Conservation (phyloP, 2,113 vertebrate species). For the Hiodon tergisus region DNA sequence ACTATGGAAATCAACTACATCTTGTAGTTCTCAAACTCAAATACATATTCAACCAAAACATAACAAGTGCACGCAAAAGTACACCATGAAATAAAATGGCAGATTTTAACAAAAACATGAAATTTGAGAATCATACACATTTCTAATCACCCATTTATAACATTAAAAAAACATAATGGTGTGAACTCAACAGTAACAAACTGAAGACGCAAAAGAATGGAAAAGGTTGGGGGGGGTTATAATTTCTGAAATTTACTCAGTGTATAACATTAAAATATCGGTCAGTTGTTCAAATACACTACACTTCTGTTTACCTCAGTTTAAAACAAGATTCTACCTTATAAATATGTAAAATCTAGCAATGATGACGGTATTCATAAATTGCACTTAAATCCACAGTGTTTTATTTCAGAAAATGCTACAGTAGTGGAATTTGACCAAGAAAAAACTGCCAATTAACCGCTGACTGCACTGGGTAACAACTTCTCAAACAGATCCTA, state of each 20-base stretch:
- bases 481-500: neutral
- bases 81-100: neutral
- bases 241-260: too few species aligned
- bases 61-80: neutral
- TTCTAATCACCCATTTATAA: neutral
- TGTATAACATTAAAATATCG: neutral
- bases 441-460: too few species aligned
- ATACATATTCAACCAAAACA: neutral
- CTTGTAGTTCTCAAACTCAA: neutral
- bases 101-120: neutral
- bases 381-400: constrained; percentile 16
- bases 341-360: neutral
- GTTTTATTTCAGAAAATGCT: neutral
- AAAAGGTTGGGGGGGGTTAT: neutral
- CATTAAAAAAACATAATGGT: neutral
- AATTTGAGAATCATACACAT: too few species aligned
- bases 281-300: neutral
- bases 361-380: neutral
- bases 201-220: neutral
- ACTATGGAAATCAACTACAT: neutral
- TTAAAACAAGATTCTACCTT: neutral
- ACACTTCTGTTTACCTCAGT: neutral
- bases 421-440: neutral
- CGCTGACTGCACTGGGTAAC: neutral
- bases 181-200: too few species aligned